Evolutionary conservation across 1,140 invertebrate genomes (phyloP), one percentile per base, ranked within the genome.

Genomic region (Lasaia peninsularis): DNA sequence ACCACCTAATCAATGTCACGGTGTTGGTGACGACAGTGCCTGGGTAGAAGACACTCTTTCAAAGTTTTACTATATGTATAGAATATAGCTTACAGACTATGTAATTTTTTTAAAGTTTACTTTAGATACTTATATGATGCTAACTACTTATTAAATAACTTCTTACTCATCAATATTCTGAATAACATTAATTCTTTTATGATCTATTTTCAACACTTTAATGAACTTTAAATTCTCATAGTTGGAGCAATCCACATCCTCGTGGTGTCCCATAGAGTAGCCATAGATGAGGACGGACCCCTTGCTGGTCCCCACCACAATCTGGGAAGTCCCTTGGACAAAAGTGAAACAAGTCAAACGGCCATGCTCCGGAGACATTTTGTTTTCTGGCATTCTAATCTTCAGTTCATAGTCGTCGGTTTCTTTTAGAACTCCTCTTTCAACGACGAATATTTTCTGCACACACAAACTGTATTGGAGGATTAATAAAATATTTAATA

Each of bases 371-470:
- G 69, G 49, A n/a, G 40, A 60, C 31, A 54, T 55, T 11, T 69
- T 73, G 32, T 72, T 73, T 2, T 66, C 62, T 1, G 64, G 55
- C 18, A 60, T 60, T 24, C 66, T 60, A 11, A 86, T 69, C 52
- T 77, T 84, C 1, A 88, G 50, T 35, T 81, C 70, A 50, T 78
- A 86, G 12, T 78, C 65, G 32, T 84, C 65, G 0, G 80, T 85
- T 34, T 82, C 82, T 68, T 74, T 88, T 5, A 72, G 10, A 2
- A 80, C 16, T 7, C 85, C 85, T 58, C 80, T 62, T 66, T 88
- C 85, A 2, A 66, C 53, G 0, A 85, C 60, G 16, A 80, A 75
- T 34, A 82, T 55, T 83, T 83, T 86, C 85, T 88, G 60, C 24
- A 60, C 11, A 34, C 0, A 34, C 8, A 34, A n/a, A n/a, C 12